A percentile compares a stretch with the other conserved stretches of the same genome.
Evolutionary conservation across 2,113 vertebrate genomes (phyloP).

Genomic region (Indri indri): DNA sequence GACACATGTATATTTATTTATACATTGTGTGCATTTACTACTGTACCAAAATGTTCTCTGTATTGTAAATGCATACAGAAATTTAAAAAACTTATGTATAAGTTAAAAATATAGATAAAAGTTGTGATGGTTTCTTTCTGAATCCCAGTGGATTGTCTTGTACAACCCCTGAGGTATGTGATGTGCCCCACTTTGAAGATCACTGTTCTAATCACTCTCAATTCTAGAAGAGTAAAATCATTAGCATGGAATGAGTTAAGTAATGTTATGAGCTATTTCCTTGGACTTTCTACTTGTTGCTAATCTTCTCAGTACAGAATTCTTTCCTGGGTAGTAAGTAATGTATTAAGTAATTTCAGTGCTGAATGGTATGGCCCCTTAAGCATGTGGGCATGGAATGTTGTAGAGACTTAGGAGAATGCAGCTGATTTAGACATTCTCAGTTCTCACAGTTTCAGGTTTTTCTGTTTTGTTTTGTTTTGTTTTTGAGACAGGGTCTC

Average conservation of each 20-base stretch:
- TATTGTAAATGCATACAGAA: slow-evolving; percentile 1
- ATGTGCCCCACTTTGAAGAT: neutral
- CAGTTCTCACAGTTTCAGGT: neutral
- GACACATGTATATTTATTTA: neutral
- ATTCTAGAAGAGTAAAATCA: neutral
- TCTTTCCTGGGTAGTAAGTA: neutral
- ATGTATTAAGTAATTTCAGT: neutral
- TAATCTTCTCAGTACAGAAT: neutral
- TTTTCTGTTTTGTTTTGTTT: too few species aligned
- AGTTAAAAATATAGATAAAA: slow-evolving; percentile 36
- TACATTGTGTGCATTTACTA: neutral
- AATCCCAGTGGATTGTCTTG: neutral
- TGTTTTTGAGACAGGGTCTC: too few species aligned
- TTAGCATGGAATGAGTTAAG: neutral
- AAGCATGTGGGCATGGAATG: neutral
- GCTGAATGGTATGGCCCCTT: neutral
- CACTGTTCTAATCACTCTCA: neutral
- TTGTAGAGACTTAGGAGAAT: neutral
- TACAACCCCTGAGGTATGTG: neutral
- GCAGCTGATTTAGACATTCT: neutral
- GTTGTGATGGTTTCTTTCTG: neutral
- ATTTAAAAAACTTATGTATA: neutral
- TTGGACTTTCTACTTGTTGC: neutral
- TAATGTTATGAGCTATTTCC: neutral
- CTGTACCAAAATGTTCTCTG: neutral